These are phyloP conservation scores for Synergus japonicus DNA, from an alignment of 2,888 invertebrate species.

Conservation along the genomic window DNA sequence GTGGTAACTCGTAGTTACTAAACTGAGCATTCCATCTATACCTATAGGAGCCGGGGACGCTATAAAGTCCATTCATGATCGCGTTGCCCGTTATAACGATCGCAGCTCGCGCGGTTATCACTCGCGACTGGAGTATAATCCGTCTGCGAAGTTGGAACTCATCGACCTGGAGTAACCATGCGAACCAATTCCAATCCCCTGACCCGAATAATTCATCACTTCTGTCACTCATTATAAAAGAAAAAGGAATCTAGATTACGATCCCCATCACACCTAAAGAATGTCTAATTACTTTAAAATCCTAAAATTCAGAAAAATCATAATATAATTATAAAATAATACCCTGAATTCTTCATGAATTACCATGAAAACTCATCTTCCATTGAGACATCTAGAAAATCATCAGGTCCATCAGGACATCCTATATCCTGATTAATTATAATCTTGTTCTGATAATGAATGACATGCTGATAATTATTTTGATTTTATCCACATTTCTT, in stretches of 20 bases:
- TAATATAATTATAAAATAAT: not conserved
- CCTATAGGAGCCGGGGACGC: constrained; percentile 65
- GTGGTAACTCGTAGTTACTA: constrained; percentile 62
- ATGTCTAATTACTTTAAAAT: constrained; percentile 75
- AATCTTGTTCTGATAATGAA: not conserved
- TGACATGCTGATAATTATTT: not conserved
- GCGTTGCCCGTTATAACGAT: constrained; percentile 59
- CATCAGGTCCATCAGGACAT: not conserved
- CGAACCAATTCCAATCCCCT: constrained; percentile 19
- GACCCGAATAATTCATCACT: not conserved
- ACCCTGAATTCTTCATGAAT: not conserved
- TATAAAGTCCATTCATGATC: constrained; percentile 72
- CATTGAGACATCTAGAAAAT: not conserved
- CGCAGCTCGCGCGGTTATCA: constrained; percentile 51
- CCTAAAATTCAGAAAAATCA: not conserved
- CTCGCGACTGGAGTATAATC: constrained; percentile 38
- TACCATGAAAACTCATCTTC: not conserved
- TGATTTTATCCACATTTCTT: constrained; percentile 47
- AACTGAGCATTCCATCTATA: constrained; percentile 61
- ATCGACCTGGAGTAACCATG: constrained; percentile 14
- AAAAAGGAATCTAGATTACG: not conserved
- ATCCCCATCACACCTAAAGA: constrained; percentile 61
- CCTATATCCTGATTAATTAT: not conserved
- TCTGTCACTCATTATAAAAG: not conserved
- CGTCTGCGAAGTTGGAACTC: constrained; percentile 35